These are phyloP conservation scores for Drosophila pruinosa DNA, from an alignment of 1,140 invertebrate genomes.

Conservation along the genomic window DNA sequence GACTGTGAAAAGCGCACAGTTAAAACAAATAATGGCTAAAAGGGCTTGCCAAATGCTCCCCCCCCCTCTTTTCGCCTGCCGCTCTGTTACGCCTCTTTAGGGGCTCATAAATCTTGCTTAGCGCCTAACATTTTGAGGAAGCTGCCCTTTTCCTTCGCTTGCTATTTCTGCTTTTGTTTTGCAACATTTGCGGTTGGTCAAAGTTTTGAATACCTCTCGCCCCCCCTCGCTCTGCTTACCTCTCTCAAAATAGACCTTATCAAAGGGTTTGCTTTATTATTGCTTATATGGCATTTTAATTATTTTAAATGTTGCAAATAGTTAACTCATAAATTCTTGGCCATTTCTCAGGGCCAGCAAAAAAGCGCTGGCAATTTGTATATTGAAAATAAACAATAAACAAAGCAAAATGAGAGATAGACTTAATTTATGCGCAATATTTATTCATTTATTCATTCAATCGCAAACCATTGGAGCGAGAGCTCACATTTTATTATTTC, in stretches of 20 bases:
- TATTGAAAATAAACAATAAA: not conserved
- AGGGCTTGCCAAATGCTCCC: slow-evolving; percentile 45
- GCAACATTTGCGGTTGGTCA: slow-evolving; percentile 53
- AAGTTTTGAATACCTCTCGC: not conserved
- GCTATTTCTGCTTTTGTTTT: slow-evolving; percentile 19
- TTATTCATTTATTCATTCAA: slow-evolving; percentile 35
- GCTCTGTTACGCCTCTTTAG: slow-evolving; percentile 7
- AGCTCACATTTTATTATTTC: slow-evolving; percentile 19
- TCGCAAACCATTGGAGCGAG: slow-evolving; percentile 14
- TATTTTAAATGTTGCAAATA: slow-evolving; percentile 60
- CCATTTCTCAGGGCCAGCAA: not conserved
- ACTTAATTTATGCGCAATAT: slow-evolving; percentile 26
- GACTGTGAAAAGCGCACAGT: slow-evolving; percentile 40
- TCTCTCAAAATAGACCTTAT: not conserved
- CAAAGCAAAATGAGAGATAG: not conserved
- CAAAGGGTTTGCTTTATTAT: slow-evolving; percentile 42
- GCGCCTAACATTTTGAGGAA: slow-evolving; percentile 51
- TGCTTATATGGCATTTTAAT: slow-evolving; percentile 71
- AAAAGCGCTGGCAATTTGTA: not conserved
- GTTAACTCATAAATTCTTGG: slow-evolving; percentile 16
- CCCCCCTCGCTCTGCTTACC: not conserved
- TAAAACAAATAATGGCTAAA: slow-evolving; percentile 39
- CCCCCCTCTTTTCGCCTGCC: not conserved
- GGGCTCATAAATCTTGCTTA: slow-evolving; percentile 76
- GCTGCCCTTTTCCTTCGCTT: slow-evolving; percentile 15